Evolutionary conservation across 1,140 invertebrate genomes (phyloP).

Genomic region (Orchesella cincta): DNA sequence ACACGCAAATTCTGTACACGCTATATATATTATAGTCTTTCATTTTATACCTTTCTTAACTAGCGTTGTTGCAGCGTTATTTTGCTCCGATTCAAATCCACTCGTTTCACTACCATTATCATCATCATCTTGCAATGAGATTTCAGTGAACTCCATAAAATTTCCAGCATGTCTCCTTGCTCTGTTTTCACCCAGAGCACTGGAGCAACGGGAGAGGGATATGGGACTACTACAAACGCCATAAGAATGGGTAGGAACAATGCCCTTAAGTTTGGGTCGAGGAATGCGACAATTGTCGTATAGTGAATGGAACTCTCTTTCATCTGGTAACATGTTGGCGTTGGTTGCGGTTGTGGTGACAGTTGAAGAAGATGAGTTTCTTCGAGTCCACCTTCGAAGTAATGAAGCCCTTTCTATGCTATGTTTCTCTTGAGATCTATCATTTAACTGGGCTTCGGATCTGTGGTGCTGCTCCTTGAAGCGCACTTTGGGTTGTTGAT

Average conservation of each 20-base stretch:
- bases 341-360: not conserved
- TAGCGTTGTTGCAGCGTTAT: slow-evolving; percentile 13
- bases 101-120: slow-evolving; percentile 8
- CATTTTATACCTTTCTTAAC: no score
- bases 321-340: slow-evolving; percentile 19
- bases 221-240: slow-evolving; percentile 17
- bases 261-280: not conserved
- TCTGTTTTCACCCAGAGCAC: not conserved
- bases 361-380: not conserved
- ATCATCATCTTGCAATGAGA: slow-evolving; percentile 19
- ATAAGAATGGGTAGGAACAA: slow-evolving; percentile 27
- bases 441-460: not conserved
- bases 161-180: not conserved
- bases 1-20: not conserved
- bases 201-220: slow-evolving; percentile 6
- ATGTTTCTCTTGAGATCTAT: slow-evolving; percentile 1
- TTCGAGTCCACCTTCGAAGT: not conserved
- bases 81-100: slow-evolving; percentile 24
- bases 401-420: not conserved
- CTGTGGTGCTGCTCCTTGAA: slow-evolving; percentile 13
- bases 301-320: slow-evolving; percentile 1
- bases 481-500: not conserved
- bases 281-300: slow-evolving; percentile 24
- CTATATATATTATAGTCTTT: not conserved
- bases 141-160: slow-evolving; percentile 23